Evolutionary conservation across 2,888 invertebrate genomes (phyloP), one percentile per base, ranked within the genome.

Genomic region (Tryphoninae sp.): DNA sequence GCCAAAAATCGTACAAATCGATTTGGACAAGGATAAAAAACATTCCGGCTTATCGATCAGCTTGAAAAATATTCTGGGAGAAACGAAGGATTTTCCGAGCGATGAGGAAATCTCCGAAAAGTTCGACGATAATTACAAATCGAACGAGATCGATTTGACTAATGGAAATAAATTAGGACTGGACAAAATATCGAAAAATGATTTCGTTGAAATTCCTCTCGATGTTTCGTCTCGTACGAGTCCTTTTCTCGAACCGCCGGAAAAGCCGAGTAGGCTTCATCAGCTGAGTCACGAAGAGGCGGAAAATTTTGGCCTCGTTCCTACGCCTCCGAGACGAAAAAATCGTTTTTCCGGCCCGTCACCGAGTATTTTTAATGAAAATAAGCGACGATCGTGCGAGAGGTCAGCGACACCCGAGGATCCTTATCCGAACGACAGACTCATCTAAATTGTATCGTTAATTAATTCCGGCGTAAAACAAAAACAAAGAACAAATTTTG

Each of bases 241-340:
- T 65, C 53, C 68, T 0, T 11, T 51, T 8, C 85, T 85, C 3
- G 83, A 86, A 2, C 86, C 89, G 2, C 89, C 91, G 6, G 90
- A 89, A 81, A 91, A 90, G 74, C 90, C 91, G 0, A 88, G 85
- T 42, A 87, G 90, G 51, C 81, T 88, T 65, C 86, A 88, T 42
- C 87, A 87, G 42, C 68, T 82, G 1, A 86, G 82, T 78, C 72
- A 85, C 59, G 89, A 89, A 2, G 59, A 83, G 2, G 16, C 68
- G 6, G 83, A 83, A n/a, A 81, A 80, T 33, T 82, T 78, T 16
- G 45, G 69, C 53, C 84, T 83, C 58, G 86, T 87, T 7, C 91
- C 91, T 11, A 91, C 90, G 0, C 91, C 91, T 1, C 91, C 91
- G 2, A 86, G 89, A 16, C 86, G 87, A 55, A 83, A 84, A 45